Base-by-base conservation (phyloP, 2,888 invertebrate species). In the Idaea biselata region DNA sequence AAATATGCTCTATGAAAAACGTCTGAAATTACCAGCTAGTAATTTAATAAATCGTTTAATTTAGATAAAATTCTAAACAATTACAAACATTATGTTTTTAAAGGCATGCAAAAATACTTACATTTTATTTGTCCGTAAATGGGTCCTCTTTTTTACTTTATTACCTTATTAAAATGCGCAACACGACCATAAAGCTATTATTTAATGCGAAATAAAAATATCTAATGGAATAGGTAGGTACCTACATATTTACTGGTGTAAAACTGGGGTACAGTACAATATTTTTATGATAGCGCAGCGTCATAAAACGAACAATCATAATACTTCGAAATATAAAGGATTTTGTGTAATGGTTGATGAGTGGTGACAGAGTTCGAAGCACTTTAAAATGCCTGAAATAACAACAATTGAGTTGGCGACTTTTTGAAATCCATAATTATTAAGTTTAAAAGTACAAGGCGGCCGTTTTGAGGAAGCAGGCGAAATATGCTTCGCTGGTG, bases 171-270 rank as follows among this genome's bases (percentile, higher is more conserved):
- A 17, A 56, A 62, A 59, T 16, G 56, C 55, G 44, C 59, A 57
- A 16, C 25, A 31, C 16, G 58, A 54, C 58, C 60, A 59, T 33
- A 68, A 73, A 70, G 64, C 62, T 67, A 64, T 70, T 68, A 70
- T 70, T 73, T 73, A 68, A 76, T 72, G 72, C 58, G 69, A 68
- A 67, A 74, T 72, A 74, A 74, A 74, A 73, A 69, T 68, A 64
- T 62, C 63, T 44, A 17, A 16, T 44, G 11, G 44, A 44, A 56
- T 56, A 56, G 56, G 55, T 56, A 25, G 25, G 25, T 25, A 25
- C 25, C 1, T 25, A 17, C 25, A 25, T 25, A 17, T 18, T 56
- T 56, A 56, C 44, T 44, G 44, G 44, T 44, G 44, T 44, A 44
- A 44, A 44, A 44, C 44, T 44, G 44, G 44, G 44, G 44, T 44